Base-by-base conservation (phyloP, 2,797 vertebrate species). In the Coreius guichenoti region DNA sequence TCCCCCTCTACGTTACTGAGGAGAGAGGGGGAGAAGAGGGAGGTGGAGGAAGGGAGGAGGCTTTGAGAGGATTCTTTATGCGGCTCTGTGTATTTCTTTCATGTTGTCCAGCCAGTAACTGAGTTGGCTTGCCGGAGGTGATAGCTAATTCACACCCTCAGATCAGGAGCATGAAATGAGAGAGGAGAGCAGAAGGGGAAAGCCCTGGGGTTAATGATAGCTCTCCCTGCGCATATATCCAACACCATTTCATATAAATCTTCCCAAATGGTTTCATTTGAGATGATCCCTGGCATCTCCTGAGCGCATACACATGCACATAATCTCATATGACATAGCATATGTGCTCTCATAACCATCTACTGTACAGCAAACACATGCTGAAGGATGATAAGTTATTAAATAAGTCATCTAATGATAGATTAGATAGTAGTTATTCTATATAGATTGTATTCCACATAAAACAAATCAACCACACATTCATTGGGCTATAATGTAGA, bases 161-260 rank as follows among this genome's bases (percentile, higher is more conserved):
- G 95, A 96, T 96, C 94, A 94, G 89, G 91, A 94, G 94, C 95
- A 95, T 95, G 94, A 95, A 96, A 96, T 95, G 94, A 95, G 94
- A 94, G 94, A 92, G 93, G 92, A 86, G 91, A 94, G 94, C 87
- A 86, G 86, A 90, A 73, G 86, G 88, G 92, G 91, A 92, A 94
- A 93, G 93, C 93, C 95, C 94, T 82, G 90, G 74, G 93, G 95
- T 94, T 94, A 95, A 95, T 93, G 94, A 94, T 93, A 93, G 93
- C 92, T 91, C 77, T 91, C 87, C 90, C 89, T 89, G 89, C 90
- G 45, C 91, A 87, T 78, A 87, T 83, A 90, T 82, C 91, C 92
- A 85, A 90, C 89, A 90, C 90, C 91, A 90, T 91, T 90, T 90
- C 93, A 93, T 91, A 94, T 91, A 94, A 95, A 95, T 95, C 93